A percentile compares a stretch with the other conserved stretches of the same genome.
These are phyloP conservation scores for Triplophysa tibetana DNA, from an alignment of 2,113 vertebrate species.

Conservation along the genomic window DNA sequence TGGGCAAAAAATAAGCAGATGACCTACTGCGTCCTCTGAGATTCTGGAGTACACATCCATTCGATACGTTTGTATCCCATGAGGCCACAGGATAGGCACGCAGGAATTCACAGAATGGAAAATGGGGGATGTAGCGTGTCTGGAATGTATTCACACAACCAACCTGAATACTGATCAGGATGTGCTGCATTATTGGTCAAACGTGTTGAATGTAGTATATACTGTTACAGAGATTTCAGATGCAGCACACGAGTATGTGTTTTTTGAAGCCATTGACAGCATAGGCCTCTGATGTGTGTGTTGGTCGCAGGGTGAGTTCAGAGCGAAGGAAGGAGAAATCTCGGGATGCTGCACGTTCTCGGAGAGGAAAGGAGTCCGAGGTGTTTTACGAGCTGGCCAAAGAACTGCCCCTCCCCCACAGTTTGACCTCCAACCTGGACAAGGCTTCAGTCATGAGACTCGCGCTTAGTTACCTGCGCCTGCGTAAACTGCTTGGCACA, in stretches of 20 bases:
- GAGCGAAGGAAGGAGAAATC: slow-evolving; percentile 97
- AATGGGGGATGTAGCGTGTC: too few species aligned
- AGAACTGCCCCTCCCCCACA: slow-evolving; percentile 92
- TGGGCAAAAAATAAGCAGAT: too few species aligned
- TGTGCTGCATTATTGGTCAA: too few species aligned
- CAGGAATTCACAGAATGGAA: too few species aligned
- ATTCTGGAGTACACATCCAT: too few species aligned
- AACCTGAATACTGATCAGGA: too few species aligned
- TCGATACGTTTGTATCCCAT: too few species aligned
- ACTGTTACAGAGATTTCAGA: neutral
- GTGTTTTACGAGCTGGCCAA: slow-evolving; percentile 94
- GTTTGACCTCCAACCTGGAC: slow-evolving; percentile 89
- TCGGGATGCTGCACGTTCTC: slow-evolving; percentile 88
- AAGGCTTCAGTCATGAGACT: slow-evolving; percentile 98
- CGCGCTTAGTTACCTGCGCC: slow-evolving; percentile 93
- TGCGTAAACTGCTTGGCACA: slow-evolving; percentile 86
- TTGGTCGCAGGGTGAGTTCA: slow-evolving; percentile 77
- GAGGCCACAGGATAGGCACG: too few species aligned
- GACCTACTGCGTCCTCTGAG: too few species aligned
- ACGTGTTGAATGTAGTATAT: too few species aligned
- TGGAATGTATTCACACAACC: too few species aligned
- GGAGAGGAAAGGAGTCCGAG: slow-evolving; percentile 93
- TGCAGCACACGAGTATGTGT: neutral
- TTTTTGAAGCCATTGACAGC: neutral
- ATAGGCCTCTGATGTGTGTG: neutral